A percentile compares a stretch with the other conserved stretches of the same genome.
Conservation (phyloP, 2,888 invertebrate species). For the Eledone cirrhosa region DNA sequence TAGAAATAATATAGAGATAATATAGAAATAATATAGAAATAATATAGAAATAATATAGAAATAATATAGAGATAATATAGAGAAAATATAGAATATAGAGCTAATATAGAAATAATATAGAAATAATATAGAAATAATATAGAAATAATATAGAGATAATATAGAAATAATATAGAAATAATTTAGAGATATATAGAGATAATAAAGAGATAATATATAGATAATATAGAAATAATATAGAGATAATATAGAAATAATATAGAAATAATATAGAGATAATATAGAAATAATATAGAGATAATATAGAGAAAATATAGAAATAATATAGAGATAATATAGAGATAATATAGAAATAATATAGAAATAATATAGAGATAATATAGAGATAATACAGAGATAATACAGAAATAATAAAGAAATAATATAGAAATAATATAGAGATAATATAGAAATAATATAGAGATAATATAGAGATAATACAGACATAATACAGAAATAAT, state of each 20-base stretch:
- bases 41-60: neutral
- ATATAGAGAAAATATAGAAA: neutral
- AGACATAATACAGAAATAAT: neutral
- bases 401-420: neutral
- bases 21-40: neutral
- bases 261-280: neutral
- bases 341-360: neutral
- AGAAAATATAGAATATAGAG: too few relatives aligned
- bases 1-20: neutral
- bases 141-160: neutral
- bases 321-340: neutral
- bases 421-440: neutral
- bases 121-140: neutral
- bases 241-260: neutral
- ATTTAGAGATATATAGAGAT: too few relatives aligned
- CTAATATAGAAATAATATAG: neutral
- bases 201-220: neutral
- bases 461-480: neutral
- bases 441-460: neutral
- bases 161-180: neutral
- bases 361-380: neutral
- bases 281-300: neutral
- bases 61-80: neutral
- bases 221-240: neutral
- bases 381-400: neutral